Conservation (phyloP, 2,797 vertebrate genomes). For the Hippopotamyrus pictus region DNA sequence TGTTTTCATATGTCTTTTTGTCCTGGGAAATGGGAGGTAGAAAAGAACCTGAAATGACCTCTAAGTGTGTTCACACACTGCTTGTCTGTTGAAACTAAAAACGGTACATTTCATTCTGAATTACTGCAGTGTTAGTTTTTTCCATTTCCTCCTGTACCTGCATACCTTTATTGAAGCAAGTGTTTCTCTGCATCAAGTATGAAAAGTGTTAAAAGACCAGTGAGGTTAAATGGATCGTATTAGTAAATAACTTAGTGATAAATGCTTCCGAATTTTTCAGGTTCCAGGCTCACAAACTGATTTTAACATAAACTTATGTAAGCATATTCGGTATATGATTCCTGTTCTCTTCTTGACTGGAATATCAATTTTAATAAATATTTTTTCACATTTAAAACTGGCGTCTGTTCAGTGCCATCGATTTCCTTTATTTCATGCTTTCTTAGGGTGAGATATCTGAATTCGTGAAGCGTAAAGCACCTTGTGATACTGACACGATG, state of each 20-base stretch:
- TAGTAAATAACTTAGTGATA: neutral
- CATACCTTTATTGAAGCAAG: neutral
- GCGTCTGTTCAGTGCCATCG: neutral
- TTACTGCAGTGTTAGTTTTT: neutral
- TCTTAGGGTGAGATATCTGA: neutral
- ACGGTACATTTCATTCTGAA: neutral
- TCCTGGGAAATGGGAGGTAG: neutral
- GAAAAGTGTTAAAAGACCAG: slow-evolving; percentile 3
- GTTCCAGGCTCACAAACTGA: slow-evolving; percentile 3
- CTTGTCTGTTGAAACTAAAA: neutral
- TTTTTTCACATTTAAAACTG: slow-evolving; percentile 6
- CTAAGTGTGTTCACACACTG: neutral
- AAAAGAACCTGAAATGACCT: neutral
- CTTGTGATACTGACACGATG: neutral
- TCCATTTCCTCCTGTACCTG: neutral
- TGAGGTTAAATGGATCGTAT: neutral
- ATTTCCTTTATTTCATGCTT: neutral
- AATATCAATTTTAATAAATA: slow-evolving; percentile 20
- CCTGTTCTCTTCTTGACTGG: neutral
- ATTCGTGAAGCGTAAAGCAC: neutral
- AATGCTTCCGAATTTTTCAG: neutral
- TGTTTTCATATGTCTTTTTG: neutral
- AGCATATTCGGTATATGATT: neutral
- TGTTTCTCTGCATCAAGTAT: neutral
- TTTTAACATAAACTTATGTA: neutral